Percentiles rank a stretch among this genome's conserved stretches.
phyloP scores from a whole-genome alignment of 2,113 vertebrate species.

The Silurus glanis region DNA sequence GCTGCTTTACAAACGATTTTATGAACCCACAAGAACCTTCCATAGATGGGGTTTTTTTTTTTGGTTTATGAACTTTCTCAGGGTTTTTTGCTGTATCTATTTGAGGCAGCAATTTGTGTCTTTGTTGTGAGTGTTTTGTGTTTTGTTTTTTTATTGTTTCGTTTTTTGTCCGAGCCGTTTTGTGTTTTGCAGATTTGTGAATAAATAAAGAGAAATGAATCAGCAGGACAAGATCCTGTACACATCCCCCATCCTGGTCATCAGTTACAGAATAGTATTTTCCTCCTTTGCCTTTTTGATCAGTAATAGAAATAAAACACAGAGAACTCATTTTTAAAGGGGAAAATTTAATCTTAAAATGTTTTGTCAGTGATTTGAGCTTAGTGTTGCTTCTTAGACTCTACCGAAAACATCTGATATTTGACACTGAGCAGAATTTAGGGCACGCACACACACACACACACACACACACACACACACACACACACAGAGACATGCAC shows the following conservation, averaged over 20 bases:
- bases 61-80: not conserved
- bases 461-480: not conserved
- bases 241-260: not conserved
- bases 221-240: conserved; percentile 2
- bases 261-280: not conserved
- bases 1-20: not conserved
- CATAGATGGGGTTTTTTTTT: not conserved
- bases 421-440: conserved; percentile 44
- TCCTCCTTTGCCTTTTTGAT: conserved; percentile 6
- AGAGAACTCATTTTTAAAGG: not conserved
- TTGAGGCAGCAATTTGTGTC: not conserved
- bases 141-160: no score
- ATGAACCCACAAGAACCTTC: not conserved
- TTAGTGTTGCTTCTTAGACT: conserved; percentile 11
- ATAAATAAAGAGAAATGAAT: not conserved
- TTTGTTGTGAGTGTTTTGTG: not conserved
- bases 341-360: conserved; percentile 30
- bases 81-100: not conserved
- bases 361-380: conserved; percentile 29
- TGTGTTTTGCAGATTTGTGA: not conserved
- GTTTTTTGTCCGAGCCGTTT: no score
- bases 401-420: conserved; percentile 43
- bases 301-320: not conserved
- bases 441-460: conserved; percentile 17
- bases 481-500: not conserved